Evolutionary conservation across 2,888 invertebrate genomes (phyloP).

Genomic region (Gari tellinella): DNA sequence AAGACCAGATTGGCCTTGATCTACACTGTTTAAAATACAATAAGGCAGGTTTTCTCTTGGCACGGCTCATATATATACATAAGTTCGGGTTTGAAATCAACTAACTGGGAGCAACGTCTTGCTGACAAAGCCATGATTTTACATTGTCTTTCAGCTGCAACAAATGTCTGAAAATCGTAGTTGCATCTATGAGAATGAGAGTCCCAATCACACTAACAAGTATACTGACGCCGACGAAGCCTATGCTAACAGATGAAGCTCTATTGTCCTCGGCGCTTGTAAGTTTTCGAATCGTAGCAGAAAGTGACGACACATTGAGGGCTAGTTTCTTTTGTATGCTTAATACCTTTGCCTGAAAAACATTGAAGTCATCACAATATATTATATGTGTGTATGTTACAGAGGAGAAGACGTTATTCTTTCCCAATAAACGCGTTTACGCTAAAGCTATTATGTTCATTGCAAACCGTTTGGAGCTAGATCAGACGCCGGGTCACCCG

Average conservation of each 20-base stretch:
- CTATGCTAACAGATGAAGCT: constrained; percentile 55
- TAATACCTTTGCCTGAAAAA: constrained; percentile 42
- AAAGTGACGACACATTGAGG: constrained; percentile 49
- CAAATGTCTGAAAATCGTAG: constrained; percentile 38
- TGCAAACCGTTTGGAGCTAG: too few relatives aligned
- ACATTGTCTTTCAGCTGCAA: constrained; percentile 32
- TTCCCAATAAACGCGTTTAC: too few relatives aligned
- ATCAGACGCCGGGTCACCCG: too few relatives aligned
- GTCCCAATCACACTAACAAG: constrained; percentile 42
- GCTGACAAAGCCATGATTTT: constrained; percentile 1
- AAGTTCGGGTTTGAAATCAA: too few relatives aligned
- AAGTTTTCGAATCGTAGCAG: constrained; percentile 49
- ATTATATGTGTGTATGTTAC: background rate
- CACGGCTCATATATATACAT: too few relatives aligned
- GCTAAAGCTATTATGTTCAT: too few relatives aligned
- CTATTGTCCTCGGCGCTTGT: constrained; percentile 54
- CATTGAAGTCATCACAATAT: background rate
- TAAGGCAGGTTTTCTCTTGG: too few relatives aligned
- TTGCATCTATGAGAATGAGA: constrained; percentile 48
- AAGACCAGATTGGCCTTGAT: too few relatives aligned
- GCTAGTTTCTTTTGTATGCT: constrained; percentile 39
- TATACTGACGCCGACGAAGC: constrained; percentile 42
- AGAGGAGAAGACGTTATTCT: too few relatives aligned
- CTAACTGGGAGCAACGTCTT: too few relatives aligned
- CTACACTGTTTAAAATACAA: too few relatives aligned